Conservation (phyloP, 30 jellyfish, hydroid and myxozoan genomes). For the Pelagia noctiluca region DNA sequence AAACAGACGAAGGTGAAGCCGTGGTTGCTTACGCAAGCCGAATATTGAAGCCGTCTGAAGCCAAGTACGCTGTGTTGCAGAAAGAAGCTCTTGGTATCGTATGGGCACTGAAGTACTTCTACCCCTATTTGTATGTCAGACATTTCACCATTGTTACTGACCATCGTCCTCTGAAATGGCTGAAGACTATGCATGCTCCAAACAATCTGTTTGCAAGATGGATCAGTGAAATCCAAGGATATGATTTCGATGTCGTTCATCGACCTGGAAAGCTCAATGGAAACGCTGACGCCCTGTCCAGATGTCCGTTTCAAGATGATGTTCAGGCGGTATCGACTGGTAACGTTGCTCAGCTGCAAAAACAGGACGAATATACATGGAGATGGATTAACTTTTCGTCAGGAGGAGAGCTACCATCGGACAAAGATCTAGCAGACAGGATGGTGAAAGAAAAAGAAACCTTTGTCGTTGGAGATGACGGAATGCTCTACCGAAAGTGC, state of each 20-base stretch:
- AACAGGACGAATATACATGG: conserved; percentile 11
- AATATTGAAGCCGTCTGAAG: conserved; percentile 24
- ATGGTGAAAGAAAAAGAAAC: conserved; percentile 7
- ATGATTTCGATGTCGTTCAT: conserved; percentile 21
- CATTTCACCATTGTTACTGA: conserved; percentile 40
- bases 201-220: conserved; percentile 26
- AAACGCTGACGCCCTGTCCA: conserved; percentile 50
- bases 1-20: too few species aligned
- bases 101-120: conserved; percentile 36
- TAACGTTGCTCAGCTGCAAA: too few species aligned
- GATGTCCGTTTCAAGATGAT: conserved; percentile 24
- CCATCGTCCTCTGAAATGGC: conserved; percentile 59
- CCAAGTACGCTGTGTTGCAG: too few species aligned
- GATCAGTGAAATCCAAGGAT: conserved; percentile 23
- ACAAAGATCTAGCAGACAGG: too few species aligned
- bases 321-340: neutral
- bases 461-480: conserved; percentile 34
- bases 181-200: conserved; percentile 13
- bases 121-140: conserved; percentile 47
- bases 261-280: conserved; percentile 39
- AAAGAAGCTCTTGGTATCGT: conserved; percentile 30
- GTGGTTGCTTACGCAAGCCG: conserved; percentile 70
- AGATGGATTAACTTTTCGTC: too few species aligned
- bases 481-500: conserved; percentile 41
- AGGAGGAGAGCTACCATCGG: too few species aligned